Percentiles rank a stretch among this genome's conserved stretches.
Evolutionary conservation across 2,888 invertebrate genomes (phyloP).

Genomic region (Caenorhabditis becei): DNA sequence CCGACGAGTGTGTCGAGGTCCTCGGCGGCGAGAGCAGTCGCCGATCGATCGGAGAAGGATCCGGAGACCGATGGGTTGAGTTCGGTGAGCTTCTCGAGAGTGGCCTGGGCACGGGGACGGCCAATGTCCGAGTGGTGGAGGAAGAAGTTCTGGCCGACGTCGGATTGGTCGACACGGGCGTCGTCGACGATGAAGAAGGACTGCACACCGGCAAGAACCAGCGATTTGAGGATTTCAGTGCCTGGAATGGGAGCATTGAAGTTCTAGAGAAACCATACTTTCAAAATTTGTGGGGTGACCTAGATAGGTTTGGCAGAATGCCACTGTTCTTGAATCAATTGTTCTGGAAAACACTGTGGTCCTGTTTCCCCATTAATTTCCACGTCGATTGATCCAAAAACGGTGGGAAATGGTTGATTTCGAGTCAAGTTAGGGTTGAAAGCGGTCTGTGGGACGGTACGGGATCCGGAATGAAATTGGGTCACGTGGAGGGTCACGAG

Average conservation of each 20-base stretch:
- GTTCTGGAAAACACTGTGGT: no score
- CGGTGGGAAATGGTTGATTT: neutral
- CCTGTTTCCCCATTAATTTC: no score
- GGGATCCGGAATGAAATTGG: no score
- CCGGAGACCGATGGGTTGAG: slow-evolving; percentile 77
- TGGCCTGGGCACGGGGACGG: slow-evolving; percentile 80
- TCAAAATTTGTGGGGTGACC: no score
- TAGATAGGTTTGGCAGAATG: no score
- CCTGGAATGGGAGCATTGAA: slow-evolving; percentile 49
- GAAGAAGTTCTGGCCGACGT: slow-evolving; percentile 89
- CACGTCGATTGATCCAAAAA: no score
- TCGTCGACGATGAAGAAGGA: slow-evolving; percentile 83
- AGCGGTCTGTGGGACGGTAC: no score
- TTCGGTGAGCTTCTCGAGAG: slow-evolving; percentile 72
- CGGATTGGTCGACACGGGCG: slow-evolving; percentile 66
- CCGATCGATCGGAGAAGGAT: slow-evolving; percentile 27
- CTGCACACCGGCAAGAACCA: slow-evolving; percentile 90
- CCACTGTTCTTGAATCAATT: no score
- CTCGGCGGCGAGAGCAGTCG: slow-evolving; percentile 10
- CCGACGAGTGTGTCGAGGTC: slow-evolving; percentile 21
- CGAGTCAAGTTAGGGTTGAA: no score
- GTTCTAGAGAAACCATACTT: neutral
- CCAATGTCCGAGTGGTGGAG: slow-evolving; percentile 90
- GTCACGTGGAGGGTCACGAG: no score
- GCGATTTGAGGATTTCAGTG: slow-evolving; percentile 94